Conservation (phyloP, 1,140 invertebrate genomes). For the Phymastichus coffea region DNA sequence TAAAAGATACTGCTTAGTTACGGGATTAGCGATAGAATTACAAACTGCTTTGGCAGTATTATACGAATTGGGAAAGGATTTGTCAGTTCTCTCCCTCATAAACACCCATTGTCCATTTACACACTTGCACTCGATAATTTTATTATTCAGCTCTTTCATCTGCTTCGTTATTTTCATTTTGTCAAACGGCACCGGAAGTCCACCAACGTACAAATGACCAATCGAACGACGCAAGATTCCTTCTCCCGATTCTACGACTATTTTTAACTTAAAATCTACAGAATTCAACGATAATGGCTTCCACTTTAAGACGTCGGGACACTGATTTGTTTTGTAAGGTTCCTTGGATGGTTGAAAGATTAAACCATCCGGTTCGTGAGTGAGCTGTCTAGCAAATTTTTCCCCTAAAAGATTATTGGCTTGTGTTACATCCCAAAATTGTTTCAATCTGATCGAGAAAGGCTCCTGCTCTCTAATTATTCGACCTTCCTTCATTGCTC, state of each 20-base stretch:
- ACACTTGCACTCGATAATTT: slow-evolving; percentile 93
- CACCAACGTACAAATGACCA: slow-evolving; percentile 80
- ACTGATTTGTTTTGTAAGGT: slow-evolving; percentile 82
- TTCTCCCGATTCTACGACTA: slow-evolving; percentile 68
- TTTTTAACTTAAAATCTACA: slow-evolving; percentile 91
- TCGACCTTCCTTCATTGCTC: slow-evolving; percentile 73
- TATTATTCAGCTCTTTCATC: slow-evolving; percentile 80
- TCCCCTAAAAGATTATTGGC: slow-evolving; percentile 73
- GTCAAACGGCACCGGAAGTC: slow-evolving; percentile 65
- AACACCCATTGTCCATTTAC: slow-evolving; percentile 83
- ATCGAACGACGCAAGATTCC: slow-evolving; percentile 77
- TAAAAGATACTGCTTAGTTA: slow-evolving; percentile 78
- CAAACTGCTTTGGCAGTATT: slow-evolving; percentile 75
- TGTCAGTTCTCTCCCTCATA: slow-evolving; percentile 95
- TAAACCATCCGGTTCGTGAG: slow-evolving; percentile 95
- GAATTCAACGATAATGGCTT: slow-evolving; percentile 93
- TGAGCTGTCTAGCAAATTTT: slow-evolving; percentile 81
- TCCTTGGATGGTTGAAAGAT: slow-evolving; percentile 94
- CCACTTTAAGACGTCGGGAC: slow-evolving; percentile 92
- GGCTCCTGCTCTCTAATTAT: slow-evolving; percentile 80
- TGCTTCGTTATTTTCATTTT: slow-evolving; percentile 77
- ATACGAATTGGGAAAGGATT: slow-evolving; percentile 91
- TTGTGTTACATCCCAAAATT: slow-evolving; percentile 82
- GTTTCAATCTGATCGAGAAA: slow-evolving; percentile 83
- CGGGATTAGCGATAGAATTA: slow-evolving; percentile 72